These are phyloP conservation scores for Drosophila niveifrons DNA, from an alignment of 2,888 invertebrate species.

Conservation along the genomic window DNA sequence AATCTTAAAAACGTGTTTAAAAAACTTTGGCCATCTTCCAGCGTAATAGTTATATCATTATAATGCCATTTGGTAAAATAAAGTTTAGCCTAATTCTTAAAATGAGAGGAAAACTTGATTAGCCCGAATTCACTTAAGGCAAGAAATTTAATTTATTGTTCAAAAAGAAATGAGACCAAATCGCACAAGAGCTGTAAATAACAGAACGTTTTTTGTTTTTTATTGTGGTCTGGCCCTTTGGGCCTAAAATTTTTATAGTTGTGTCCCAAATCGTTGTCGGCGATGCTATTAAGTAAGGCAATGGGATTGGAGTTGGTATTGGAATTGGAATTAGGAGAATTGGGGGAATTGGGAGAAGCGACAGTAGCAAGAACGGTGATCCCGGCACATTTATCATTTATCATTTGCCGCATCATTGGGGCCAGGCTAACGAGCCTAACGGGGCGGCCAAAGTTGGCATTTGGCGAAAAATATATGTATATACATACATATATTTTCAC, in stretches of 20 bases:
- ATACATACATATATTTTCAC: too few relatives aligned
- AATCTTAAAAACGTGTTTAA: too few relatives aligned
- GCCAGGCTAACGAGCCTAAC: constrained; percentile 58
- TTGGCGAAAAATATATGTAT: constrained; percentile 44
- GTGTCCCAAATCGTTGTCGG: constrained; percentile 1
- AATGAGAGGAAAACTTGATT: neutral
- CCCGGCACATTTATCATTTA: constrained; percentile 29
- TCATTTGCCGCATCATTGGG: constrained; percentile 56
- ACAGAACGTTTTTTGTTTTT: neutral
- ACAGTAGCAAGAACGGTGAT: constrained; percentile 32
- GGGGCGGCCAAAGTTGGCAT: constrained; percentile 30
- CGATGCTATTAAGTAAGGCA: neutral
- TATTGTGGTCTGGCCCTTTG: neutral
- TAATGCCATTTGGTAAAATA: neutral
- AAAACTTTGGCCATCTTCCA: too few relatives aligned
- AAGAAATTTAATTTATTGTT: neutral
- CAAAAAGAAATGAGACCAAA: neutral
- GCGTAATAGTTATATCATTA: constrained; percentile 1
- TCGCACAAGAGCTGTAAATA: constrained; percentile 1
- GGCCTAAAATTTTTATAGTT: neutral
- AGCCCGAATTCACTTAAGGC: neutral
- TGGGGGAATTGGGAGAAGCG: neutral
- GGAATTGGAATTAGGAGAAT: neutral
- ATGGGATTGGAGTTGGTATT: neutral
- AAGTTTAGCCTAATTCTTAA: constrained; percentile 2